Evolutionary conservation across 2,888 invertebrate genomes (phyloP).

Genomic region (Apantesis nais): DNA sequence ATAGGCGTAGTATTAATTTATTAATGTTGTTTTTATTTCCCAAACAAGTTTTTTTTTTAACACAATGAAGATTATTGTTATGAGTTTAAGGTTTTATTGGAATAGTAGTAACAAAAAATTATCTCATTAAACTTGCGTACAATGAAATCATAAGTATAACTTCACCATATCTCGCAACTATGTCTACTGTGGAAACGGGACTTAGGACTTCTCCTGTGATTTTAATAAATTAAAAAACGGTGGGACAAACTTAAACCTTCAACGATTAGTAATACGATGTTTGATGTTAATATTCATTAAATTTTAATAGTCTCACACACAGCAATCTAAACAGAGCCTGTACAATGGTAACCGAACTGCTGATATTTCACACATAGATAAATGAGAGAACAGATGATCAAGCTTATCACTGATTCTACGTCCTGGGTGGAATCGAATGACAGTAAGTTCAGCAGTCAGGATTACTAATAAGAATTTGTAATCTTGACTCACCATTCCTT

Average conservation of each 20-base stretch:
- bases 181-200: slow-evolving; percentile 48
- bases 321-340: neutral
- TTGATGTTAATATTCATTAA: slow-evolving; percentile 64
- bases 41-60: slow-evolving; percentile 14
- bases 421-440: neutral
- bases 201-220: slow-evolving; percentile 53
- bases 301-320: slow-evolving; percentile 44
- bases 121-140: neutral
- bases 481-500: neutral
- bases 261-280: slow-evolving; percentile 50
- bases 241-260: slow-evolving; percentile 63
- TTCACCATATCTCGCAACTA: neutral
- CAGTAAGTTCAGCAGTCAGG: neutral
- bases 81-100: neutral
- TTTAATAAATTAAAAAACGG: slow-evolving; percentile 54
- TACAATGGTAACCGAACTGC: neutral
- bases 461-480: neutral
- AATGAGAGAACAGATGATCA: neutral
- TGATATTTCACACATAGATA: neutral
- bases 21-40: slow-evolving; percentile 2
- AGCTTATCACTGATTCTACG: neutral
- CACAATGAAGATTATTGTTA: neutral
- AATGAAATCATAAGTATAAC: neutral
- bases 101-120: slow-evolving; percentile 1
- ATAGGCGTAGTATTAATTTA: slow-evolving; percentile 13